These are phyloP conservation scores for Hoplias malabaricus DNA, from an alignment of 2,113 vertebrate genomes.

Conservation along the genomic window DNA sequence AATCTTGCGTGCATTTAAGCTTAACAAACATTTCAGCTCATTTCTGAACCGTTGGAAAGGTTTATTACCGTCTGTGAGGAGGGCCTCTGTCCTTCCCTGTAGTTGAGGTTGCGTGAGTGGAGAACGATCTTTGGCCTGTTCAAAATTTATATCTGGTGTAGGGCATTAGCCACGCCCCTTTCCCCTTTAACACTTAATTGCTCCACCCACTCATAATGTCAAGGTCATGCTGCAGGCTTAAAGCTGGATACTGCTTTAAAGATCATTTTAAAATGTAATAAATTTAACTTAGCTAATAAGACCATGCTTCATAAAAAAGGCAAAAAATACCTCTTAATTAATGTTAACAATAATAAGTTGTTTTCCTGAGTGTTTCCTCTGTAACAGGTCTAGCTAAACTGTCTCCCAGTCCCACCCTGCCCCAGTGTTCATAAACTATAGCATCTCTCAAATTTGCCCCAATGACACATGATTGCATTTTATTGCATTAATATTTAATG, in stretches of 20 bases:
- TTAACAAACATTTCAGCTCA: neutral
- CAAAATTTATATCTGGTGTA: constrained; percentile 62
- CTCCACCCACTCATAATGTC: constrained; percentile 69
- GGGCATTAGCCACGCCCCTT: constrained; percentile 56
- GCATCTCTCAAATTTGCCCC: neutral
- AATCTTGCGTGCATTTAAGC: neutral
- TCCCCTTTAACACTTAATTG: constrained; percentile 1
- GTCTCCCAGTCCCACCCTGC: neutral
- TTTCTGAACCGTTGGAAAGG: neutral
- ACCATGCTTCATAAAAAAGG: neutral
- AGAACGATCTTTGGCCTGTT: constrained; percentile 28
- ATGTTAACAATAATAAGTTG: neutral
- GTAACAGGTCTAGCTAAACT: neutral
- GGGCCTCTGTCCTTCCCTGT: constrained; percentile 58
- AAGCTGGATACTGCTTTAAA: neutral
- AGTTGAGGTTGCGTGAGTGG: constrained; percentile 74
- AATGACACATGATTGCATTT: no score
- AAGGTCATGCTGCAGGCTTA: constrained; percentile 62
- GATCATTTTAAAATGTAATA: no score
- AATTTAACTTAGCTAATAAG: neutral
- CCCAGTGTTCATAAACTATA: neutral
- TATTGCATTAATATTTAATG: neutral
- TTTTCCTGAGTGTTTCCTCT: neutral
- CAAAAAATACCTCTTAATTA: neutral
- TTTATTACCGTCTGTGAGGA: constrained; percentile 74